These are phyloP conservation scores for Gymnoscopelus braueri DNA, from an alignment of 2,797 vertebrate species.

Conservation along the genomic window DNA sequence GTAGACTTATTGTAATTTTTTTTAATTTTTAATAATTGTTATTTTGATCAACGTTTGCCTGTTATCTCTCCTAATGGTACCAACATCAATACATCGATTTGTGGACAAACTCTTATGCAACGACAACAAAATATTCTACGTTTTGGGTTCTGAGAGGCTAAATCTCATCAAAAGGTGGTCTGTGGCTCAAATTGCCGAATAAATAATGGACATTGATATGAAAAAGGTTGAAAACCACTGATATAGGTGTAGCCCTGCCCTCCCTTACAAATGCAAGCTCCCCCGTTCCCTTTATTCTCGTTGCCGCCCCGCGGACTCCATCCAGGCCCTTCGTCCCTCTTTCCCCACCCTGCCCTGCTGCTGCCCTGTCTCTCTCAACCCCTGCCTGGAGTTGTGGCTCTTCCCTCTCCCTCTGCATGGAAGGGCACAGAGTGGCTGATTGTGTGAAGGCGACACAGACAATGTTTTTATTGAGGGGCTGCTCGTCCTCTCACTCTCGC, in stretches of 20 bases:
- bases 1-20: too few species aligned
- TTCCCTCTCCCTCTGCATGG: slow-evolving; percentile 54
- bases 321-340: slow-evolving; percentile 24
- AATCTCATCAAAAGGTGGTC: too few species aligned
- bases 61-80: too few species aligned
- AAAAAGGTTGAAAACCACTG: too few species aligned
- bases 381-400: slow-evolving; percentile 45
- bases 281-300: background rate
- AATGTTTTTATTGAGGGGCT: slow-evolving; percentile 88
- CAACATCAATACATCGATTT: too few species aligned
- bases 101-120: too few species aligned
- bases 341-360: slow-evolving; percentile 57
- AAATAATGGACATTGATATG: too few species aligned
- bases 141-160: too few species aligned
- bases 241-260: background rate
- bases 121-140: too few species aligned
- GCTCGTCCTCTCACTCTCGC: slow-evolving; percentile 85
- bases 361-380: slow-evolving; percentile 49
- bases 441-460: slow-evolving; percentile 80
- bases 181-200: too few species aligned
- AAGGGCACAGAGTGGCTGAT: slow-evolving; percentile 76
- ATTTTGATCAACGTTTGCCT: too few species aligned
- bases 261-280: slow-evolving; percentile 14
- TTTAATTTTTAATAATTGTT: too few species aligned
- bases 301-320: slow-evolving; percentile 25